Percentiles rank a stretch among this genome's conserved stretches.
Evolutionary conservation across 2,113 vertebrate species (phyloP).

Genomic region (Pantherophis guttatus): DNA sequence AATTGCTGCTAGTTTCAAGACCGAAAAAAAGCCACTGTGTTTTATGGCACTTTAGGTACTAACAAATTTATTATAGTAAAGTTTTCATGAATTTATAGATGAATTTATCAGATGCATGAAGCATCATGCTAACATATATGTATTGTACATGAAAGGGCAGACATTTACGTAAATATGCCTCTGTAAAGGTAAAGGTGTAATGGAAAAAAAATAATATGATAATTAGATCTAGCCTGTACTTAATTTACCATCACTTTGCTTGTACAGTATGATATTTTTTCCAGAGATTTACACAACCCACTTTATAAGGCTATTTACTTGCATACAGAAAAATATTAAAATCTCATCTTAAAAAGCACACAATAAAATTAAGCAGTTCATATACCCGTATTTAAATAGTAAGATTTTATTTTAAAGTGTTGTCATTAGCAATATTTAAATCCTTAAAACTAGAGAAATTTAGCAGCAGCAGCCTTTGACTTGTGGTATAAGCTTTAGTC

Average conservation of each 20-base stretch:
- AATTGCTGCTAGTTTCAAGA: neutral
- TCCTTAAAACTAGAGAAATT: neutral
- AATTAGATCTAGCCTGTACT: neutral
- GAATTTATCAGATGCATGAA: neutral
- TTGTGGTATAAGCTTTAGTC: neutral
- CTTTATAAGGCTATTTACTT: neutral
- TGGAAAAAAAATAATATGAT: neutral
- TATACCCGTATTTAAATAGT: neutral
- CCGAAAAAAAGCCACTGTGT: neutral
- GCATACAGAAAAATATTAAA: neutral
- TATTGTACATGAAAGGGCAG: neutral
- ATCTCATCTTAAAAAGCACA: neutral
- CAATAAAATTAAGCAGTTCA: neutral
- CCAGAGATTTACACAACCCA: neutral
- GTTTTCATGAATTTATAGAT: neutral
- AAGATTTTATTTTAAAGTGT: neutral
- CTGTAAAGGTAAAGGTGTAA: neutral
- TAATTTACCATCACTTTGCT: neutral
- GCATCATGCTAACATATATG: neutral
- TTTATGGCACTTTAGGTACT: neutral
- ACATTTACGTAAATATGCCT: neutral
- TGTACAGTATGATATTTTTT: neutral
- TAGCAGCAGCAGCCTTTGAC: neutral
- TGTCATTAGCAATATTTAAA: neutral
- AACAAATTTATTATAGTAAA: neutral